These are phyloP conservation scores for Pocillopora grandis DNA, from an alignment of 92 coral and sea anemone genomes.

Conservation along the genomic window DNA sequence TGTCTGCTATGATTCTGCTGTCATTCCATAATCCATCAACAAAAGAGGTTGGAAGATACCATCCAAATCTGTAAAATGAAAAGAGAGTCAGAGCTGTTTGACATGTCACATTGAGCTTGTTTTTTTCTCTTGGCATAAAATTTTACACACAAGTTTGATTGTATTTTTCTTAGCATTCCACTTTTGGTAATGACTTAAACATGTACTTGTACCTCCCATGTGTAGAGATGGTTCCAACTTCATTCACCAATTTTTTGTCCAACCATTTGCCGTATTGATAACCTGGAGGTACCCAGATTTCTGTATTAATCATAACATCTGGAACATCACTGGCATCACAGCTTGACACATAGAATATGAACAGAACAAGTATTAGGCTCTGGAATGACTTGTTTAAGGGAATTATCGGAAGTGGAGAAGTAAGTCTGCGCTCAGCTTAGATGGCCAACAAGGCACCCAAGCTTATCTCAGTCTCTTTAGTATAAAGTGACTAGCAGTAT, in stretches of 20 bases:
- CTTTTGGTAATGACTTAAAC: background rate
- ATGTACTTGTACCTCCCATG: slow-evolving; percentile 66
- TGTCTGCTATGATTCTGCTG: slow-evolving; percentile 62
- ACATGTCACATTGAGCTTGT: background rate
- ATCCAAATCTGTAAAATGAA: slow-evolving; percentile 66
- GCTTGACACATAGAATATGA: slow-evolving; percentile 9
- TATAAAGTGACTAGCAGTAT: no score
- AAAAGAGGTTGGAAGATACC: slow-evolving; percentile 76
- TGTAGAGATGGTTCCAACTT: slow-evolving; percentile 57
- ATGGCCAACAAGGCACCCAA: no score
- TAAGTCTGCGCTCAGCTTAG: no score
- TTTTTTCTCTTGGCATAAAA: no score
- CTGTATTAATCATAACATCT: slow-evolving; percentile 79
- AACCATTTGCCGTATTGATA: slow-evolving; percentile 35
- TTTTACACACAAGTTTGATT: no score
- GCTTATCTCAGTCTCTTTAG: no score
- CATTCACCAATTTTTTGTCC: slow-evolving; percentile 44
- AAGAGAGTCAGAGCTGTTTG: background rate
- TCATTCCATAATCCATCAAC: slow-evolving; percentile 64
- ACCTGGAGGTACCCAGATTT: slow-evolving; percentile 72
- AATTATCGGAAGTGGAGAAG: no score
- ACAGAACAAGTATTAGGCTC: background rate
- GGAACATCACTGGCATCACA: slow-evolving; percentile 48
- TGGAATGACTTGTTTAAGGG: no score
- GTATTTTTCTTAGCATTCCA: no score